Evolutionary conservation across 1,140 invertebrate genomes (phyloP), one percentile per base, ranked within the genome.

Genomic region (Zaprionus lachaisei): DNA sequence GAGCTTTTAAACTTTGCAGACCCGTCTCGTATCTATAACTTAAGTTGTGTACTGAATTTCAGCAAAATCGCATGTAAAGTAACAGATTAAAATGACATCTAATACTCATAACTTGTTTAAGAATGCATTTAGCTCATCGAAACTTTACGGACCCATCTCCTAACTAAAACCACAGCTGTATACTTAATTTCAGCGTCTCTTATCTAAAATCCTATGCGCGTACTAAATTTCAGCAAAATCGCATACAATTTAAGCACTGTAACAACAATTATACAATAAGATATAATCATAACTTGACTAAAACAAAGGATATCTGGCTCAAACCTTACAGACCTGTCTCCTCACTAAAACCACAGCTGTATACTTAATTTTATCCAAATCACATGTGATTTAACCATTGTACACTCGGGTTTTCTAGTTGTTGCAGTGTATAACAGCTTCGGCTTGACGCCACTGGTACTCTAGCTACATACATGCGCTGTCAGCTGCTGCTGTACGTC

Each of bases 401-500:
- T 12, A 1, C 5, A 1, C 5, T 44, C 11, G 12, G 20, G 0
- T 22, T 24, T 1, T 9, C 15, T 38, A 15, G 64, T 44, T 67
- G 47, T 22, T n/a, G 26, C 9, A 75, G 67, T 15, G 72, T 71
- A 75, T 75, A 58, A 37, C 2, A 2, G 17, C 37, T 58, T 62
- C 72, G 72, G 12, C 41, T 71, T 72, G 54, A 69, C 15, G 55
- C 15, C 55, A 64, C 56, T 60, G 37, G 37, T 44, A 22, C 26
- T 22, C 12, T 5, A 15, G 37, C 4, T 38, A 38, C 41, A 17
- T 38, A 38, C 41, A 17, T 47, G 2, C 4, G 55, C 61, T 65
- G 79, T 81, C 74, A 75, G 73, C 56, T 58, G 73, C 62, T 70
- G 58, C 54, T 80, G 38, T 58, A 72, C 73, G 81, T 80, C 76